phyloP scores from a whole-genome alignment of 2,113 vertebrate genomes.

The Lutjanus erythropterus region DNA sequence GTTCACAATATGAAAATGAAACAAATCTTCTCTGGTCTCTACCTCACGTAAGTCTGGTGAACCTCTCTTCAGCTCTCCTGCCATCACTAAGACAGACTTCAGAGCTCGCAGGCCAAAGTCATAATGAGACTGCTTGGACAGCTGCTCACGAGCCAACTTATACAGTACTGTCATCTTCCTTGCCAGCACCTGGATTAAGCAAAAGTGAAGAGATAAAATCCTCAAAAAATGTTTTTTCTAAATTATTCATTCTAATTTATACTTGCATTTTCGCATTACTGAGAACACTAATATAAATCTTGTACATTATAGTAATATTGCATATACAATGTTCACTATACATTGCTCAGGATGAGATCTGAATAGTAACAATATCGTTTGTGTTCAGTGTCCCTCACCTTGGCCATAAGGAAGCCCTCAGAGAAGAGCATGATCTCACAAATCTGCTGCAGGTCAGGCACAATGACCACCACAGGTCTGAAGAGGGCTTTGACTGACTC shows the following conservation, averaged over 20 bases:
- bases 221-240: background rate
- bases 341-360: background rate
- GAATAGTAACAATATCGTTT: background rate
- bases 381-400: conserved; percentile 80
- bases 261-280: background rate
- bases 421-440: conserved; percentile 99
- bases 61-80: conserved; percentile 94
- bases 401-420: conserved; percentile 95
- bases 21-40: conserved; percentile 19
- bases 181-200: conserved; percentile 87
- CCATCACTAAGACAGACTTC: conserved; percentile 97
- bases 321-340: background rate
- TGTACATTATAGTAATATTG: background rate
- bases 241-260: background rate
- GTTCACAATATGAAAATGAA: background rate
- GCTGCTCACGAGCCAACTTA: conserved; percentile 93
- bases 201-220: background rate
- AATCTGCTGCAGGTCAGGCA: conserved; percentile 97
- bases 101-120: conserved; percentile 96
- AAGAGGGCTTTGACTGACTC: conserved; percentile 98
- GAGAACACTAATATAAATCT: background rate
- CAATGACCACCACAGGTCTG: conserved; percentile 95
- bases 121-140: conserved; percentile 98
- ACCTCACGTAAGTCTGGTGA: conserved; percentile 93
- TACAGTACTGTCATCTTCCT: conserved; percentile 99